These are phyloP conservation scores for Tupaia tana DNA, from an alignment of 2,113 vertebrate genomes.

Conservation along the genomic window DNA sequence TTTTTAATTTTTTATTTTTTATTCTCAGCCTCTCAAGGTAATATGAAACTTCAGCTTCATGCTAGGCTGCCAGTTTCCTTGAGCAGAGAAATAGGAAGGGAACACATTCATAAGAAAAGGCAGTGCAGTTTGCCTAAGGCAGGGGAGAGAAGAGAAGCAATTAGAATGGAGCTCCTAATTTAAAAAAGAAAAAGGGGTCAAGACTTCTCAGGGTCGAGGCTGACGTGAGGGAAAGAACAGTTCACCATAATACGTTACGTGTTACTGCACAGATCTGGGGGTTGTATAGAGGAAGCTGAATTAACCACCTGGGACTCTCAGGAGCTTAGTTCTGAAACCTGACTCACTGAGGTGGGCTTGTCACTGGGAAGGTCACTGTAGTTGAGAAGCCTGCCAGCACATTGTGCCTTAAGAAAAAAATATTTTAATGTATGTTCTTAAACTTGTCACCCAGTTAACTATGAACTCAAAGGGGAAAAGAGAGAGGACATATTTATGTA, in stretches of 20 bases:
- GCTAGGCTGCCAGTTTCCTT: background rate
- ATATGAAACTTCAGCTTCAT: background rate
- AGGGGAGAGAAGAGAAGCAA: background rate
- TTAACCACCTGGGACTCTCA: background rate
- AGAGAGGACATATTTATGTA: background rate
- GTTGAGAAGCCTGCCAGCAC: background rate
- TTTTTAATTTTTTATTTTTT: constrained; percentile 34
- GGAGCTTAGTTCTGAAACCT: background rate
- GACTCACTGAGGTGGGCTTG: background rate
- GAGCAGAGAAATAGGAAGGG: constrained; percentile 7
- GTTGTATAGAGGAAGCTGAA: background rate
- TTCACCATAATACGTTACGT: background rate
- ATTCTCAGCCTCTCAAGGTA: background rate
- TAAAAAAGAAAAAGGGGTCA: background rate
- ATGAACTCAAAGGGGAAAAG: background rate
- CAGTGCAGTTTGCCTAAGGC: background rate
- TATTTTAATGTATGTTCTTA: background rate
- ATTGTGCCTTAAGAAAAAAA: background rate
- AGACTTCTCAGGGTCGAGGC: background rate
- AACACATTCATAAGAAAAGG: background rate
- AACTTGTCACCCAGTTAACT: background rate
- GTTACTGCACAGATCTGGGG: background rate
- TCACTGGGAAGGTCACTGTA: background rate
- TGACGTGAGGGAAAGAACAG: too few relatives aligned
- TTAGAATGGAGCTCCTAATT: background rate